These are phyloP conservation scores for Hemicrepidius hirtus DNA, from an alignment of 2,888 invertebrate species.

Conservation along the genomic window DNA sequence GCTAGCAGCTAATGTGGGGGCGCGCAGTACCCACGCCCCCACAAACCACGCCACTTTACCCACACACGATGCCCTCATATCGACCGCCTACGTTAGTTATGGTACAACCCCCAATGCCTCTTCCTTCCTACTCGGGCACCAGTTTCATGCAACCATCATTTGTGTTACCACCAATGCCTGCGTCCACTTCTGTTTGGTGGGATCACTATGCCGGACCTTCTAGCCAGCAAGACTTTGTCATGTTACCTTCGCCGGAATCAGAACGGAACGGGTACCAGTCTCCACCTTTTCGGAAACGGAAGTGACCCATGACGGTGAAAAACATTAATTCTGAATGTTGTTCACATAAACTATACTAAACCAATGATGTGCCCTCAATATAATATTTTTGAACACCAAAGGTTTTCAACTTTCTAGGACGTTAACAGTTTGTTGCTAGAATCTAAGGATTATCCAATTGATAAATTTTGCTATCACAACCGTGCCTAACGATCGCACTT, in stretches of 20 bases:
- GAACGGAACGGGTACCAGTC: conserved; percentile 63
- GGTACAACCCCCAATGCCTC: conserved; percentile 68
- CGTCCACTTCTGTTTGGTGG: conserved; percentile 67
- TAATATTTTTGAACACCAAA: conserved; percentile 61
- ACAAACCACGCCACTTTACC: conserved; percentile 50
- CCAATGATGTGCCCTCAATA: conserved; percentile 53
- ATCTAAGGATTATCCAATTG: conserved; percentile 44
- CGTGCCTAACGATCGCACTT: conserved; percentile 63
- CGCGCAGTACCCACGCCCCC: conserved; percentile 67
- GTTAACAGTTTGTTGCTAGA: conserved; percentile 45
- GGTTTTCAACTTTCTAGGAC: conserved; percentile 57
- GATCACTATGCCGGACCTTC: conserved; percentile 66
- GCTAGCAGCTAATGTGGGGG: conserved; percentile 83
- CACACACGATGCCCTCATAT: conserved; percentile 47
- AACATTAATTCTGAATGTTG: conserved; percentile 25
- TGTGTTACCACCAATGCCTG: conserved; percentile 61
- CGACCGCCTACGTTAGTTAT: conserved; percentile 65
- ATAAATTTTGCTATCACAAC: conserved; percentile 58
- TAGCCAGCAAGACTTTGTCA: conserved; percentile 64
- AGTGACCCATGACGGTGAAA: conserved; percentile 62
- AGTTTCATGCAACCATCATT: conserved; percentile 59
- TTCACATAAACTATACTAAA: conserved; percentile 37
- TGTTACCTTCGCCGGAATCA: conserved; percentile 59
- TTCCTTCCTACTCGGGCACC: conserved; percentile 60
- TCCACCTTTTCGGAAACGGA: conserved; percentile 68